Base-by-base conservation (phyloP, 2,797 vertebrate species). In the Apodemus agrarius region DNA sequence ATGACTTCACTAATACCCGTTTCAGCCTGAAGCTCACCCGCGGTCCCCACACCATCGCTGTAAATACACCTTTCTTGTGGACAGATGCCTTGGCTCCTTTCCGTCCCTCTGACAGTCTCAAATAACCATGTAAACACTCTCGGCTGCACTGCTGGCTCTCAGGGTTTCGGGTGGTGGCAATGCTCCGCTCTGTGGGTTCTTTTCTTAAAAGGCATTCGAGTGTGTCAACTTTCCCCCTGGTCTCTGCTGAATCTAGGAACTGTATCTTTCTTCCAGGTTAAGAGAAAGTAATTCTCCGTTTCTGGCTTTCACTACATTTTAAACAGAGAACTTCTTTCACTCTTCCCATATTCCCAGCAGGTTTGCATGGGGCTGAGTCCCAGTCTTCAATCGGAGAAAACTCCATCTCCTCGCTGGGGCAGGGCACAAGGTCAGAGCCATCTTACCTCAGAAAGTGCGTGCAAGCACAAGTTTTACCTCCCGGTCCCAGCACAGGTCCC, bases 251-350 rank as follows among this genome's bases (percentile, higher is more conserved):
- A 37, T 85, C 67, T 67, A 81, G 78, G n/a, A 92, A 74, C 75
- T 9, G 3, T 49, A 78, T 21, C 8, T 19, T 46, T 75, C 21
- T 78, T 9, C 78, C n/a, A 78, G n/a, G 17, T 74, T 78, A 92
- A 96, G 0, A 67, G 57, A 72, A 86, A 89, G 74, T 75, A 76
- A 76, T 89, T 86, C 26, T 78, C 46, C 31, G 40, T 8, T 65
- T 95, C 89, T n/a, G 63, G 57, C 76, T 92, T 93, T 7, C 85
- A 31, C 84, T 90, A 63, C 26, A 82, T 29, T 88, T 81, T 63
- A 95, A 93, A 76, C 65, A 85, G 54, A 85, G 59, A 74, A 67
- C 65, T 90, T 89, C 84, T 74, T 96, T 97, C 81, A 95, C 29
- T 49, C 81, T n/a, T 19, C 26, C 34, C n/a, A 11, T 12, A 81